These are phyloP conservation scores for Melanostoma scalare DNA, from an alignment of 2,888 invertebrate genomes.

Conservation along the genomic window DNA sequence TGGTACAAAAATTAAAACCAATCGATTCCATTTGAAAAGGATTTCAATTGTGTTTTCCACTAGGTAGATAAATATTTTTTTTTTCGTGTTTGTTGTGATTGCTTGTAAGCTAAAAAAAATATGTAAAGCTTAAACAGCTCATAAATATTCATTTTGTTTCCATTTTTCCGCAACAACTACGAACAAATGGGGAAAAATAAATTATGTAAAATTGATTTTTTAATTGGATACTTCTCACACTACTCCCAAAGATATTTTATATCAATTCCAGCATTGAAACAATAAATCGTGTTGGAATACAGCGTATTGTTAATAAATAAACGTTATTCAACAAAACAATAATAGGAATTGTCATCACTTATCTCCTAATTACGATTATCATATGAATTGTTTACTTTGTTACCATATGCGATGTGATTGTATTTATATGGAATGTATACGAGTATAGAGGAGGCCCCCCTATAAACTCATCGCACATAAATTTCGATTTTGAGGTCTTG, in stretches of 20 bases:
- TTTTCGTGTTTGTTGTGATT: no score
- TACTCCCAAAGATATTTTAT: constrained; percentile 1
- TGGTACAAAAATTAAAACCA: no score
- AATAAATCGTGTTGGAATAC: constrained; percentile 26
- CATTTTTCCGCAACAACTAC: no score
- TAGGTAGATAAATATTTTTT: no score
- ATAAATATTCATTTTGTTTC: no score
- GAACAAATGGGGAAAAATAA: no score
- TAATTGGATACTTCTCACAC: constrained; percentile 13
- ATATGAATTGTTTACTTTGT: constrained; percentile 57
- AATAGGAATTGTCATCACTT: constrained; percentile 68
- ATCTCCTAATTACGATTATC: constrained; percentile 72
- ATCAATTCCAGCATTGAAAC: constrained; percentile 43
- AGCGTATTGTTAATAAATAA: constrained; percentile 51
- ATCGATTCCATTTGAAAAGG: no score
- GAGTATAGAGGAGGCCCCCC: constrained; percentile 46
- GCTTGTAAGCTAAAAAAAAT: no score
- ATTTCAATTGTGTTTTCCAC: no score
- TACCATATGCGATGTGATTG: constrained; percentile 43
- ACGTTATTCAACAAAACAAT: constrained; percentile 55
- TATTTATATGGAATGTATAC: constrained; percentile 15
- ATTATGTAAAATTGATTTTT: background rate
- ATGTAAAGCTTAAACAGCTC: no score
- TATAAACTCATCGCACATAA: constrained; percentile 68
- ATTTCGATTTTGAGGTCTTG: constrained; percentile 73